Conservation (phyloP, 2,888 invertebrate genomes). For the Erebia aethiops region DNA sequence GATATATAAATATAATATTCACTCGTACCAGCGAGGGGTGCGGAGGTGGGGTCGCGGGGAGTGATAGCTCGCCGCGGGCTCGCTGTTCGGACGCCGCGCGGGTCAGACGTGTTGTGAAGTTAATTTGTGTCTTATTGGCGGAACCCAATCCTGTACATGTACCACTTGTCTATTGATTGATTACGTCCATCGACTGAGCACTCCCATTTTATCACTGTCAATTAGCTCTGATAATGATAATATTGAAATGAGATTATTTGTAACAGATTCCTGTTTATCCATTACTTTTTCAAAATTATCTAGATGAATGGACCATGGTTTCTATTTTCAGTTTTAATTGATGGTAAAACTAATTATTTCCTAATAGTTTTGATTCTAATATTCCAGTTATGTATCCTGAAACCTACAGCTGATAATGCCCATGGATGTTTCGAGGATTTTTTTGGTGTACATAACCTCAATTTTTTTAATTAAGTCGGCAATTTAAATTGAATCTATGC, state of each 20-base stretch:
- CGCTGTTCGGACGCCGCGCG: no score
- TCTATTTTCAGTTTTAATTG: not conserved
- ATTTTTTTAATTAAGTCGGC: not conserved
- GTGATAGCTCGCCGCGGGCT: no score
- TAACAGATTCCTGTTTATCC: conserved; percentile 16
- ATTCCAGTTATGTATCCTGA: not conserved
- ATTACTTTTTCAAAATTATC: conserved; percentile 22
- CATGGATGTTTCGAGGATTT: not conserved
- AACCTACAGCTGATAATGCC: not conserved
- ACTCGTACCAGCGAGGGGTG: no score
- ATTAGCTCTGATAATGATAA: conserved; percentile 24
- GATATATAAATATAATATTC: no score
- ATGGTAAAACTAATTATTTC: not conserved
- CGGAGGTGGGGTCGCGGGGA: no score
- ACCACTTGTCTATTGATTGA: conserved; percentile 27
- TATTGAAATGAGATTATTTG: conserved; percentile 24
- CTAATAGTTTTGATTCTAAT: not conserved
- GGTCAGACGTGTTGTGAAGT: no score
- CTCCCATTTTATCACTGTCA: conserved; percentile 29
- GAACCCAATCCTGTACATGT: no score
- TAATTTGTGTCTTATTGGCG: no score
- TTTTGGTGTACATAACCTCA: not conserved
- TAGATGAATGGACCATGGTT: conserved; percentile 11
- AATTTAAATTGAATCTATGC: not conserved
- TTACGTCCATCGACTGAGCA: conserved; percentile 25